A percentile compares a stretch with the other conserved stretches of the same genome.
phyloP scores from a whole-genome alignment of 1,140 invertebrate species.

The Nomia melanderi region DNA sequence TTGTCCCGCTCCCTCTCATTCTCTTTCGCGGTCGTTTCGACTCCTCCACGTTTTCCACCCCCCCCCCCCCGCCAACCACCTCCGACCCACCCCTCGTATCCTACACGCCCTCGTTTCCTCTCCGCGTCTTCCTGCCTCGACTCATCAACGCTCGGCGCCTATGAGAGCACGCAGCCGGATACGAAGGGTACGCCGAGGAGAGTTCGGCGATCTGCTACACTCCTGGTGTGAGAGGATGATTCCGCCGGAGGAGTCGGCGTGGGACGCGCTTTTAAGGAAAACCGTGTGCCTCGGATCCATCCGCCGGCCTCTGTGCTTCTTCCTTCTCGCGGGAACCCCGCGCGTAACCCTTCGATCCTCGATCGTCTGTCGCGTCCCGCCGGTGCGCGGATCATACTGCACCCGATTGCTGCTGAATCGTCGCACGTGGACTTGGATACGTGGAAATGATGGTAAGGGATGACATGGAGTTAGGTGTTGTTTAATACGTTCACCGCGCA shows the following conservation, averaged over 20 bases:
- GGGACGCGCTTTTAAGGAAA: conserved; percentile 71
- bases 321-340: background rate
- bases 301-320: conserved; percentile 10
- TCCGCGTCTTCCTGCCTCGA: conserved; percentile 75
- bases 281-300: conserved; percentile 50
- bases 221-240: conserved; percentile 28
- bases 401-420: no score
- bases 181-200: conserved; percentile 50
- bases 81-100: conserved; percentile 29
- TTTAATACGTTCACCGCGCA: no score
- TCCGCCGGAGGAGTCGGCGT: background rate
- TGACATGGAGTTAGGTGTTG: no score
- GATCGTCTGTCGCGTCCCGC: no score
- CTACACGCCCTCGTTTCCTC: conserved; percentile 57
- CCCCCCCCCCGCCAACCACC: conserved; percentile 24
- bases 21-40: conserved; percentile 54
- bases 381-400: no score
- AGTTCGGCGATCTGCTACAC: conserved; percentile 54
- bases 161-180: conserved; percentile 65
- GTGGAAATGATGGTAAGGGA: no score
- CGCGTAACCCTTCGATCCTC: background rate
- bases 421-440: no score
- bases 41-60: conserved; percentile 39
- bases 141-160: conserved; percentile 76
- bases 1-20: conserved; percentile 43